These are phyloP conservation scores for Piprites chloris DNA, from an alignment of 2,113 vertebrate genomes.

Conservation along the genomic window DNA sequence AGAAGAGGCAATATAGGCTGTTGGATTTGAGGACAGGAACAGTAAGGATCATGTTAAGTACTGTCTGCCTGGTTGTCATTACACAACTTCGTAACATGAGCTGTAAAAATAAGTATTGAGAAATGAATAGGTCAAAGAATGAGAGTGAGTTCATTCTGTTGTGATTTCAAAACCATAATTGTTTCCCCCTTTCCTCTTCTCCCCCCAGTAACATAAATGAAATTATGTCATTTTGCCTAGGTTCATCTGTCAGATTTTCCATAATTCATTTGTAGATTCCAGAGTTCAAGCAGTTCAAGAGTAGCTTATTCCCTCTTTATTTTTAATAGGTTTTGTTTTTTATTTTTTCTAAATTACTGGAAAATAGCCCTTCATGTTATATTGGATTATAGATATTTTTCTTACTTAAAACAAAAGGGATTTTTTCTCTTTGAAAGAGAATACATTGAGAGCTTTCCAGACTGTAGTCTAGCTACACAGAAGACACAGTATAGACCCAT, in stretches of 20 bases:
- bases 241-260: not conserved
- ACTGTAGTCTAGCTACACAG: not conserved
- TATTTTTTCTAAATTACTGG: not conserved
- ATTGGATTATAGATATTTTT: not conserved
- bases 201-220: constrained; percentile 14
- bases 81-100: constrained; percentile 3
- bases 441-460: not conserved
- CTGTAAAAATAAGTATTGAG: constrained; percentile 46
- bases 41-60: not conserved
- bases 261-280: not conserved
- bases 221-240: constrained; percentile 1
- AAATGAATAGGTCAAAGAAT: constrained; percentile 41
- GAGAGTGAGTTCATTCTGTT: constrained; percentile 31
- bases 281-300: not conserved
- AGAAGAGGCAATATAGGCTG: not conserved
- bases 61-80: constrained; percentile 12
- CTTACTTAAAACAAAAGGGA: not conserved
- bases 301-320: not conserved
- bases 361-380: not conserved
- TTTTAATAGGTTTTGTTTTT: not conserved
- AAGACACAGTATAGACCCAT: not conserved
- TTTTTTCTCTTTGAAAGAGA: not conserved
- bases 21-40: not conserved
- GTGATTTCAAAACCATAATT: constrained; percentile 44
- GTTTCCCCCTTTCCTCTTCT: constrained; percentile 37